Evolutionary conservation across 2,888 invertebrate species (phyloP), one percentile per base, ranked within the genome.

Genomic region (Cheilosia impressa): DNA sequence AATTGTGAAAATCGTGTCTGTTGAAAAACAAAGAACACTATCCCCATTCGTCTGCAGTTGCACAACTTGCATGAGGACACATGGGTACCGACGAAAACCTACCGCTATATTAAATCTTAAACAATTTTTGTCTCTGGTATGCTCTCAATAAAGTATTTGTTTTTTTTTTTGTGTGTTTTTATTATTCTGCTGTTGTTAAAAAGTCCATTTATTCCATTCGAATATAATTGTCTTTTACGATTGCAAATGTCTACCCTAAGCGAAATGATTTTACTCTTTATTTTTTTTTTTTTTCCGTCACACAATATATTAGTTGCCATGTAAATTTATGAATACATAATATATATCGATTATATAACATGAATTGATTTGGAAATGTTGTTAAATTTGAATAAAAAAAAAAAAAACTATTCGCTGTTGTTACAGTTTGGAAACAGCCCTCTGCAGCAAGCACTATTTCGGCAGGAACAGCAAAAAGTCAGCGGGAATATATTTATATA

Each of bases 1-100:
- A 79, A 84, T 84, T 84, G 84, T 65, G 58, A 68, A 84, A 75
- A 79, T 75, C 68, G 52, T 53, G n/a, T 77, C 52, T 47, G 58
- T 53, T 62, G 43, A 62, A 76, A 58, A 58, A 3, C 38, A 47
- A 58, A 41, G 47, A 57, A 58, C 24, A 38, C 58, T 24, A 17
- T 4, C 4, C 34, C 34, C 31, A n/a, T 31, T 55, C 34, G n/a
- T 19, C n/a, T 10, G 57, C 57, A 6, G 34, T n/a, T 57, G 62
- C 65, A 53, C 27, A 45, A 69, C 13, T 38, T 47, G 17, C 15
- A 53, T 24, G 17, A 34, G 10, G 34, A 10, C 34, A 58, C n/a
- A 47, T 53, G 19, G 31, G 47, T 22, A 19, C 15, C 15, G 50
- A 53, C 17, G 50, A 45, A 52, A 43, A 27, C 45, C 43, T 55